Base-by-base conservation (phyloP, 2,888 invertebrate species). In the Chaetogeoica ovagalla region DNA sequence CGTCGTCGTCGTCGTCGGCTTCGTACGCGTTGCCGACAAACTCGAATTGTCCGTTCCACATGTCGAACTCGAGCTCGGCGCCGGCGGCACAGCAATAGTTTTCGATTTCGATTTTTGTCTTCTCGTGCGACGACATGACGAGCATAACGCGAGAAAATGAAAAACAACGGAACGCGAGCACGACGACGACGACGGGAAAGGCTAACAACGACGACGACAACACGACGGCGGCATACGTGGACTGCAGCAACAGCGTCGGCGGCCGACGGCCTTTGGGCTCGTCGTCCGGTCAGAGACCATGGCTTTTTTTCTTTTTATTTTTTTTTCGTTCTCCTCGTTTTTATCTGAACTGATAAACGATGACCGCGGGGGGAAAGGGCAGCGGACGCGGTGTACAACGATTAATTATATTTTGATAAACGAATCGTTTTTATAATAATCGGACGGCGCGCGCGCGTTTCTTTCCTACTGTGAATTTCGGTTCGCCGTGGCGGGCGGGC, bases 1-100 rank as follows among this genome's bases (percentile, higher is more conserved):
- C 13, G 57, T 76, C 59, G 43, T 5, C 21, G 48, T 72, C 48
- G n/a, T 0, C 19, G 6, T 19, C 43, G n/a, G 59, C 59, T 19
- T 59, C 62, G 65, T 77, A 82, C 43, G 72, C 81, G 70, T 82
- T 77, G 37, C 82, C 82, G 39, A 93, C 90, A 87, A 94, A 93
- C 87, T 94, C 93, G 85, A 94, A 94, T 87, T 94, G 94, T 82
- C 94, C 94, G 86, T 94, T 93, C 94, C 94, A 94, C 91, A 94
- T 91, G 86, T 94, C 94, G 86, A 92, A 93, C 59, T 93, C 93
- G 87, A 94, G 88, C 85, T 93, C 93, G 84, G 71, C 23, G n/a
- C n/a, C n/a, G 30, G 30, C 30, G 30, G 30, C 30, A 30, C 30
- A 30, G n/a, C 74, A 66, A 60, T 43, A 70, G 69, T 71, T 72